phyloP scores from a whole-genome alignment of 37 sponge, comb jelly and placozoan genomes.

The Cladorhizidae sp. region DNA sequence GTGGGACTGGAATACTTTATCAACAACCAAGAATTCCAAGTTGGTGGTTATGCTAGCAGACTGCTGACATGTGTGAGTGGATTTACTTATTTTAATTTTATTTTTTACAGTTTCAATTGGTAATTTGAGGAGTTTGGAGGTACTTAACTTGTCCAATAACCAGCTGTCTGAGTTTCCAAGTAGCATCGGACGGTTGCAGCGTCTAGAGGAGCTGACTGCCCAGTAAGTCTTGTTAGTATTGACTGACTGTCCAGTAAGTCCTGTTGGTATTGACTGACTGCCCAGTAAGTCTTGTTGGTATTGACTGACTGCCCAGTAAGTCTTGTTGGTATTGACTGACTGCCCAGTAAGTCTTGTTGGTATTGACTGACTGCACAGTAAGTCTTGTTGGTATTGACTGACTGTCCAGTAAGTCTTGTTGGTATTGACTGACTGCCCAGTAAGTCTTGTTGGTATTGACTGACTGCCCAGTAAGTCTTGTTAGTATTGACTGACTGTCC shows the following conservation, averaged over 20 bases:
- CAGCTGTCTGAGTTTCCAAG: conserved; percentile 32
- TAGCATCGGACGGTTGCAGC: conserved; percentile 43
- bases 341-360: conserved; percentile 80
- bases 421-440: conserved; percentile 78
- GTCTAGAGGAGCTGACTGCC: conserved; percentile 67
- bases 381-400: too few relatives aligned
- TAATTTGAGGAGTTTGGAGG: conserved; percentile 26
- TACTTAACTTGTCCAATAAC: conserved; percentile 68
- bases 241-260: conserved; percentile 79
- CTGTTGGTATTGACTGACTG: too few relatives aligned
- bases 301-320: conserved; percentile 83
- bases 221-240: too few relatives aligned
- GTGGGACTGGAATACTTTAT: too few relatives aligned
- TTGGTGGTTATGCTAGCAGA: too few relatives aligned
- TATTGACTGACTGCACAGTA: too few relatives aligned
- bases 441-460: too few relatives aligned
- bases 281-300: conserved; percentile 86
- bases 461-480: conserved; percentile 79
- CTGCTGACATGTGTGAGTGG: too few relatives aligned
- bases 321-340: too few relatives aligned
- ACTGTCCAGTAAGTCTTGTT: conserved; percentile 79
- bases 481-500: conserved; percentile 68
- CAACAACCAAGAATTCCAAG: too few relatives aligned
- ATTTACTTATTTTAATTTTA: neutral
- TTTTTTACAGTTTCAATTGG: conserved; percentile 40